phyloP scores from a whole-genome alignment of 2,113 vertebrate species.

The Cromileptes altivelis region DNA sequence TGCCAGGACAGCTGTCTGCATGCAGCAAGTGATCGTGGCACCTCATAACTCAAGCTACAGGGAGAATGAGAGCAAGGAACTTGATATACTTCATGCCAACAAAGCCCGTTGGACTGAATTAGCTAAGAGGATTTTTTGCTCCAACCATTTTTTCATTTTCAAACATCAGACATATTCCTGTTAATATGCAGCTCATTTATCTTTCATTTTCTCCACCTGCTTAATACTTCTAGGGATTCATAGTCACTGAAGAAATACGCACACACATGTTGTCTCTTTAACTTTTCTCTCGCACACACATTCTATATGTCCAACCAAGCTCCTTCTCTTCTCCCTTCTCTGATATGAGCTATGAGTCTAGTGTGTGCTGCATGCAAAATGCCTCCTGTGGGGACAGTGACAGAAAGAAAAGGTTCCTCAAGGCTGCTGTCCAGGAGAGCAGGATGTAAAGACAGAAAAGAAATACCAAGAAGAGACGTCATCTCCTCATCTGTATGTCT shows the following conservation, averaged over 20 bases:
- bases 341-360: constrained; percentile 5
- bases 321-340: not conserved
- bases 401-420: constrained; percentile 15
- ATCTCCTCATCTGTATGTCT: not conserved
- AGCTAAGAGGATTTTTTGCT: not conserved
- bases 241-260: not conserved
- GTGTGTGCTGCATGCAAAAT: not conserved
- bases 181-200: not conserved
- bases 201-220: constrained; percentile 13
- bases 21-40: constrained; percentile 65
- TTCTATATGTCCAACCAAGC: not conserved
- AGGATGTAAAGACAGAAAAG: constrained; percentile 10
- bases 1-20: constrained; percentile 76
- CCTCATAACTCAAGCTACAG: constrained; percentile 69
- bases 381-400: constrained; percentile 1
- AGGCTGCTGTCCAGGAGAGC: not conserved
- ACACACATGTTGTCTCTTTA: not conserved
- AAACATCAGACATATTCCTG: not conserved
- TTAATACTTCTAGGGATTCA: not conserved
- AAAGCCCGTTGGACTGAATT: not conserved
- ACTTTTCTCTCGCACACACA: not conserved
- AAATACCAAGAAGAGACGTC: not conserved
- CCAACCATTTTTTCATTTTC: not conserved
- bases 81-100: constrained; percentile 16
- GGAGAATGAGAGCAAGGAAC: constrained; percentile 24